phyloP scores from a whole-genome alignment of 2,797 vertebrate species.

The Sphenopsis melanotis region DNA sequence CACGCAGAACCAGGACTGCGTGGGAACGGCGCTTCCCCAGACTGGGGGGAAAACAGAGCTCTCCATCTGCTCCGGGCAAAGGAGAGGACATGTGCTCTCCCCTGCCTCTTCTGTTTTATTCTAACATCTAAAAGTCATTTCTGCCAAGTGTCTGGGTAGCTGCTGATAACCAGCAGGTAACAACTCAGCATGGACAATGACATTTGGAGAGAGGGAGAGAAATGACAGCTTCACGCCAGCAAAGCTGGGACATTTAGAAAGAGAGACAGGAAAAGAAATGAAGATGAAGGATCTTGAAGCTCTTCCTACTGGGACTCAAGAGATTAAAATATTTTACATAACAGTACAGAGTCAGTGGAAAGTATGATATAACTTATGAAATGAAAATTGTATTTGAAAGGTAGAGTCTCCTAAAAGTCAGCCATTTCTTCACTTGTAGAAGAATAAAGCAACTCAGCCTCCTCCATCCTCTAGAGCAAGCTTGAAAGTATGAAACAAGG shows the following conservation, averaged over 20 bases:
- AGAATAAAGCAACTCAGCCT: background rate
- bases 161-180: conserved; percentile 65
- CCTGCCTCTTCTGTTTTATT: conserved; percentile 11
- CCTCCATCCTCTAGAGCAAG: conserved; percentile 1
- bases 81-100: conserved; percentile 20
- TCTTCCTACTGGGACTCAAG: conserved; percentile 32
- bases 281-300: conserved; percentile 49
- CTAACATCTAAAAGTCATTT: conserved; percentile 52
- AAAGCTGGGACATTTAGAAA: conserved; percentile 36
- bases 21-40: background rate
- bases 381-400: conserved; percentile 35
- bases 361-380: conserved; percentile 9
- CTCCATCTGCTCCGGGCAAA: conserved; percentile 42
- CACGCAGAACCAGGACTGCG: background rate
- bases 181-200: conserved; percentile 60
- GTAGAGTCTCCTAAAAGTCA: background rate
- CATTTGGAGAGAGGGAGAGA: conserved; percentile 51
- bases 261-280: conserved; percentile 21
- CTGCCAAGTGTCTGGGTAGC: conserved; percentile 42
- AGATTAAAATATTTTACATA: conserved; percentile 57
- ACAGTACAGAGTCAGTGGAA: background rate
- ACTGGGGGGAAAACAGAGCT: background rate
- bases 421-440: background rate
- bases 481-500: conserved; percentile 5
- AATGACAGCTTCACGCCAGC: conserved; percentile 19